These are phyloP conservation scores for Scopus umbretta DNA, from an alignment of 2,113 vertebrate genomes.

Conservation along the genomic window DNA sequence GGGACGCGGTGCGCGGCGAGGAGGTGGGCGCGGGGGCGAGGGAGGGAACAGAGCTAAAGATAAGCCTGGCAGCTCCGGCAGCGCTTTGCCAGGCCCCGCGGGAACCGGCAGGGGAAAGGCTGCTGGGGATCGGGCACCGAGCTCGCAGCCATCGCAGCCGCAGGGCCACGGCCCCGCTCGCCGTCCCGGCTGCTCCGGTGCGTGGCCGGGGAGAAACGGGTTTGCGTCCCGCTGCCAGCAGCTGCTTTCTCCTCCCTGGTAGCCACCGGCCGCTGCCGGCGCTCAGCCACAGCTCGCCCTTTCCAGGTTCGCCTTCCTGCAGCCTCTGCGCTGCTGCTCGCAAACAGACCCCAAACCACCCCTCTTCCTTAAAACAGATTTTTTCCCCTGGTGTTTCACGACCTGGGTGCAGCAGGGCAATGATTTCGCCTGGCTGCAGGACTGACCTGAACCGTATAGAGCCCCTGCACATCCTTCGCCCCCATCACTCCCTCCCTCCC, in stretches of 20 bases:
- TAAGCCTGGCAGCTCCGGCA: slow-evolving; percentile 51
- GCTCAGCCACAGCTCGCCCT: not conserved
- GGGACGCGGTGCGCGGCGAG: slow-evolving; percentile 29
- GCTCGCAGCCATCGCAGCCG: not conserved
- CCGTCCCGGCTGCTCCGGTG: not conserved
- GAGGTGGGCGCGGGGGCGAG: slow-evolving; percentile 54
- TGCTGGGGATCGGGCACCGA: not conserved
- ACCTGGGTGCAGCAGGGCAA: not conserved
- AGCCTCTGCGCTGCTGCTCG: not conserved
- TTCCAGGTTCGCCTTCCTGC: not conserved
- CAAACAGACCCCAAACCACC: not conserved
- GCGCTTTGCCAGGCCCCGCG: not conserved
- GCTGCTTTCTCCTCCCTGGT: not conserved
- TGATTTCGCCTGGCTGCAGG: not conserved
- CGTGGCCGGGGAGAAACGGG: fast-evolving
- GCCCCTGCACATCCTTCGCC: not conserved
- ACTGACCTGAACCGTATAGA: not conserved
- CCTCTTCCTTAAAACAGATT: not conserved
- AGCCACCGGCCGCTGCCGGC: not conserved
- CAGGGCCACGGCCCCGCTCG: not conserved
- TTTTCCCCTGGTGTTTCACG: fast-evolving
- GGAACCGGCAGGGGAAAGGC: slow-evolving; percentile 18
- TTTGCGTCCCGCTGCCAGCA: not conserved
- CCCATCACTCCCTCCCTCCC: fast-evolving
- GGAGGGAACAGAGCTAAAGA: slow-evolving; percentile 64